Conservation (phyloP, 1,140 invertebrate genomes). For the Drosophila ercepeae region DNA sequence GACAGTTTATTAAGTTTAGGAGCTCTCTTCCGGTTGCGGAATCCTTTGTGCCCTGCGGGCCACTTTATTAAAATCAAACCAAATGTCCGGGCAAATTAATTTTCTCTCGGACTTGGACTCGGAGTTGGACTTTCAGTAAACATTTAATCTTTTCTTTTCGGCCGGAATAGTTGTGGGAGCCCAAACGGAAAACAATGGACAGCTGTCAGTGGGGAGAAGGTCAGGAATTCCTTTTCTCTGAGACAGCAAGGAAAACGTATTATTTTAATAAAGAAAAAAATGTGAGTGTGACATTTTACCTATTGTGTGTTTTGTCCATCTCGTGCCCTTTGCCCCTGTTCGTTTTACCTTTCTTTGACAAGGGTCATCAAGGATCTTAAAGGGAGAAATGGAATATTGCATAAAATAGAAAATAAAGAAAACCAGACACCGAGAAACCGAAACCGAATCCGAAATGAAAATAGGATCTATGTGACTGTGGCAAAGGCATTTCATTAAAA, state of each 20-base stretch:
- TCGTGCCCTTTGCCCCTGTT: not conserved
- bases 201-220: constrained; percentile 57
- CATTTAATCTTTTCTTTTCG: constrained; percentile 66
- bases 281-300: constrained; percentile 78
- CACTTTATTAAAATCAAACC: constrained; percentile 82
- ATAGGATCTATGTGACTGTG: constrained; percentile 28
- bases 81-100: constrained; percentile 73
- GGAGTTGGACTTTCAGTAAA: constrained; percentile 41
- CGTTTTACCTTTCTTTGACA: constrained; percentile 33
- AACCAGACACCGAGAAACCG: constrained; percentile 12
- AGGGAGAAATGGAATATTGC: constrained; percentile 4
- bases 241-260: constrained; percentile 23
- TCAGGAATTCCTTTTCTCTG: not conserved
- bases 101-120: constrained; percentile 27
- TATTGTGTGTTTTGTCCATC: constrained; percentile 34
- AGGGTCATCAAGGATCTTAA: constrained; percentile 57
- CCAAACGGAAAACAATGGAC: constrained; percentile 27
- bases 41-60: constrained; percentile 37
- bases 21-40: constrained; percentile 16
- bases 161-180: constrained; percentile 29
- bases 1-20: constrained; percentile 70
- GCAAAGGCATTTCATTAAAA: constrained; percentile 81
- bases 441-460: constrained; percentile 27
- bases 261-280: constrained; percentile 79
- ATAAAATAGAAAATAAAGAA: not conserved